Evolutionary conservation across 2,797 vertebrate species (phyloP).

Genomic region (Carcharodon carcharias): DNA sequence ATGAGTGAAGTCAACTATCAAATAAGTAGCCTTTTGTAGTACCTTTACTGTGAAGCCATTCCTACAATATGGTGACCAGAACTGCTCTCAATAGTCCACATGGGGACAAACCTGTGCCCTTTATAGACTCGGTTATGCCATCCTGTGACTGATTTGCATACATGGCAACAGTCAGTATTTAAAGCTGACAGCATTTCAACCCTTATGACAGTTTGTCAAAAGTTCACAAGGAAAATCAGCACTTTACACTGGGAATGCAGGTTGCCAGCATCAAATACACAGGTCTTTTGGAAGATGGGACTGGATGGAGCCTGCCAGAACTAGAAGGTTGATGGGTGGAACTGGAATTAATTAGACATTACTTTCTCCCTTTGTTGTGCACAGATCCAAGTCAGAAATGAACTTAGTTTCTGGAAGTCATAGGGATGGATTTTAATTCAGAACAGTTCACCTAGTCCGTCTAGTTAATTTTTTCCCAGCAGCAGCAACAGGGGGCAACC

Average conservation of each 20-base stretch:
- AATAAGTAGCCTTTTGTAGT: not conserved
- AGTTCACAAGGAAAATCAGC: not conserved
- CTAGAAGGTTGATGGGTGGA: not conserved
- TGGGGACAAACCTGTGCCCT: not conserved
- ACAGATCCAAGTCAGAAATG: not conserved
- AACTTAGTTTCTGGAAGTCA: not conserved
- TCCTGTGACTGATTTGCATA: not conserved
- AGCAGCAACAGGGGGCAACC: not conserved
- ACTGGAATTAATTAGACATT: not conserved
- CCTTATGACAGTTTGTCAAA: not conserved
- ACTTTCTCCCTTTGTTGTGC: not conserved
- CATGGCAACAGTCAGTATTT: not conserved
- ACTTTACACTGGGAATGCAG: not conserved
- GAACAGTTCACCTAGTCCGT: not conserved
- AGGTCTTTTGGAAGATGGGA: not conserved
- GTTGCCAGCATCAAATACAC: not conserved
- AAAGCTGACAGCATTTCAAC: not conserved
- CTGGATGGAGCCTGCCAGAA: not conserved
- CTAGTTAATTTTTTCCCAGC: not conserved
- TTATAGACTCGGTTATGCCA: not conserved
- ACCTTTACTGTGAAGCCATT: not conserved
- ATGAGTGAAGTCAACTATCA: not conserved
- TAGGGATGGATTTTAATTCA: not conserved
- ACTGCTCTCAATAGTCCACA: not conserved
- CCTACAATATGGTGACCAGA: not conserved